phyloP scores from a whole-genome alignment of 2,113 vertebrate genomes.

The Fulica atra region DNA sequence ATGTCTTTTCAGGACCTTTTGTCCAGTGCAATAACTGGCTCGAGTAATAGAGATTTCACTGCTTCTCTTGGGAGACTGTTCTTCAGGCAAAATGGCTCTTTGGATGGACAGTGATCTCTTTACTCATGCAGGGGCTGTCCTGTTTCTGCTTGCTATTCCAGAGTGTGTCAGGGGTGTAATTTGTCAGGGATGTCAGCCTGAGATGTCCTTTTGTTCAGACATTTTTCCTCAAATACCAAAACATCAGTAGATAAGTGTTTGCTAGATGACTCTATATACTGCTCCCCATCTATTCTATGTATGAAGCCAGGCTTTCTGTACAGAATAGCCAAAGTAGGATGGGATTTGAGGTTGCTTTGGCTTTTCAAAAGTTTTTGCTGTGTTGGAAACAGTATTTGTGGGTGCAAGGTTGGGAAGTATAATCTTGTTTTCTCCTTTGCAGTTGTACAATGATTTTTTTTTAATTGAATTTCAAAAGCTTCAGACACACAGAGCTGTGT shows the following conservation, averaged over 20 bases:
- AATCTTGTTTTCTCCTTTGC: background rate
- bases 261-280: background rate
- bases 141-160: background rate
- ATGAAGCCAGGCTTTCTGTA: background rate
- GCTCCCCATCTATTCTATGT: background rate
- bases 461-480: background rate
- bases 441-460: background rate
- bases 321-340: background rate
- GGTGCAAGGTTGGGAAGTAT: background rate
- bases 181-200: background rate
- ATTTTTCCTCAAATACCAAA: background rate
- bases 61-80: background rate
- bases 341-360: background rate
- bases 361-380: background rate
- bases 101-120: background rate
- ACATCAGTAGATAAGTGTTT: background rate
- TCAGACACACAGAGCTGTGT: background rate
- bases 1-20: background rate
- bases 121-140: accelerated
- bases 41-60: background rate
- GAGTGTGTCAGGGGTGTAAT: background rate
- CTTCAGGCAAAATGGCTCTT: background rate
- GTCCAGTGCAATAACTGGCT: background rate
- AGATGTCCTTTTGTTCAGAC: background rate
- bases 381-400: background rate